Conservation (phyloP, 1,140 invertebrate genomes). For the Lepidurus apus region DNA sequence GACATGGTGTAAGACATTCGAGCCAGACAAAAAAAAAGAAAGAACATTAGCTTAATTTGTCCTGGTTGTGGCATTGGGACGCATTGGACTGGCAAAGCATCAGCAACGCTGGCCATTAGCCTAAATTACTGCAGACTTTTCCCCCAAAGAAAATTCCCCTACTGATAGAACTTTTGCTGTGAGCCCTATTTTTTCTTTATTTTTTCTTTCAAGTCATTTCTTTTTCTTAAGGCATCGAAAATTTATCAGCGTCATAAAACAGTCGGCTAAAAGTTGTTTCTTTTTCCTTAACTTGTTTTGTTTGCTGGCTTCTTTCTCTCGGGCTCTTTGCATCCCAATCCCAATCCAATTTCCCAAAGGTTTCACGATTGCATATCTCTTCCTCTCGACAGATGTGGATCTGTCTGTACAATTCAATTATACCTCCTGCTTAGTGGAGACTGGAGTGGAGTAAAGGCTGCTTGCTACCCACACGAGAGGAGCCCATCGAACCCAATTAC, state of each 20-base stretch:
- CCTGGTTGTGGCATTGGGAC: not conserved
- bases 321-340: not conserved
- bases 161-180: not conserved
- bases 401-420: slow-evolving; percentile 17
- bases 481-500: not conserved
- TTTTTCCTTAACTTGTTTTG: not conserved
- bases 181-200: slow-evolving; percentile 11
- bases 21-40: not conserved
- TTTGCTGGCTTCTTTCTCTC: not conserved
- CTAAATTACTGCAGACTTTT: slow-evolving; percentile 13
- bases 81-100: slow-evolving; percentile 8
- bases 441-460: too few relatives aligned
- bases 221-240: not conserved
- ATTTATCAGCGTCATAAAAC: slow-evolving; percentile 22
- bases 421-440: not conserved
- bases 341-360: not conserved
- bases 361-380: slow-evolving; percentile 3
- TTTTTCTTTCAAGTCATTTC: not conserved
- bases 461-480: not conserved
- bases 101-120: not conserved
- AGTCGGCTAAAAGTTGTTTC: slow-evolving; percentile 18
- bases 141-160: not conserved
- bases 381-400: not conserved
- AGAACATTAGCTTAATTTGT: slow-evolving; percentile 11
- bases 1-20: not conserved